Evolutionary conservation across 2,113 vertebrate species (phyloP), one percentile per base, ranked within the genome.

Genomic region (Prochilodus magdalenae): DNA sequence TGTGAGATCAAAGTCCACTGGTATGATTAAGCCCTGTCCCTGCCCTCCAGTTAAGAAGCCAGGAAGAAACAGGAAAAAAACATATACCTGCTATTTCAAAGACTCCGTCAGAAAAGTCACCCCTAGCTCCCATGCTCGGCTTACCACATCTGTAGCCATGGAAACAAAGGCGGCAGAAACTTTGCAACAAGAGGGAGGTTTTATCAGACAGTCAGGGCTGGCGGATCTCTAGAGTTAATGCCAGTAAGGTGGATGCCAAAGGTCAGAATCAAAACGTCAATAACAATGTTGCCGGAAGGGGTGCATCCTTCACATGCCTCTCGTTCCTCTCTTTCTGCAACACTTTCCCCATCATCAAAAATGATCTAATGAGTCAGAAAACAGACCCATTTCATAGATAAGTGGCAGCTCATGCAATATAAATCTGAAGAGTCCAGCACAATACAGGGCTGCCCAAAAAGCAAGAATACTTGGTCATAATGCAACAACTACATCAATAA

Each of bases 161-260:
- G 86, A 75, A 87, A 87, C 86, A 87, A 82, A 79, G 27, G 55
- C 33, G 29, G 49, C 63, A 80, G 81, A 77, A 86, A 77, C 75
- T 84, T 83, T 82, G 55, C 71, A 70, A 30, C n/a, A 60, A 74
- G 30, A 78, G 36, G 24, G 8, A 55, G 75, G 79, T 82, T 85
- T 82, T 49, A 74, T 75, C 18, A 55, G 62, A 36, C 40, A 77
- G 74, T 47, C 30, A 26, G n/a, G 12, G 44, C 53, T 65, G 66
- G 51, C 47, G 29, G 27, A 63, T 75, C 30, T 63, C 26, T 14
- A 16, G 18, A 26, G 71, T 81, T 67, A 15, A 55, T 16, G 29
- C 49, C 60, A 51, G 75, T 47, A 22, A 29, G 4, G 24, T 30
- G 7, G 62, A 69, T 1, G 24, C 5, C 18, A 55, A 75, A 76